Evolutionary conservation across 2,113 vertebrate genomes (phyloP).

Genomic region (Mungos mungo): DNA sequence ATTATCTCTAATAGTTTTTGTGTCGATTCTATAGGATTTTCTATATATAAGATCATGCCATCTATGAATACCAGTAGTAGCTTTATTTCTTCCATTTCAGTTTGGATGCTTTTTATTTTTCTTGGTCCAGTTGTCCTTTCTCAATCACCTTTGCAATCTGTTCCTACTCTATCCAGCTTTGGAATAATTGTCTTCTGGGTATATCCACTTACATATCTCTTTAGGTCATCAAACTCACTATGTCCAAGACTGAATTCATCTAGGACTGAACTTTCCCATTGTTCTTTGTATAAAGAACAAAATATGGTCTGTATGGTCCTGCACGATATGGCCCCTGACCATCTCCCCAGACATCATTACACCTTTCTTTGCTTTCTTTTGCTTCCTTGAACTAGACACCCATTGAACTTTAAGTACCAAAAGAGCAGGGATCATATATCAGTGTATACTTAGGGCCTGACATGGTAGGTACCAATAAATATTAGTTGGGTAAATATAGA

Average conservation of each 20-base stretch:
- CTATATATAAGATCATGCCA: not conserved
- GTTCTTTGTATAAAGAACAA: constrained; percentile 20
- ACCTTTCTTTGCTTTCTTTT: not conserved
- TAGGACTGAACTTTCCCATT: not conserved
- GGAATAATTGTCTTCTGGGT: not conserved
- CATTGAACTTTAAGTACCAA: not conserved
- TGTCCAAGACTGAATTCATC: not conserved
- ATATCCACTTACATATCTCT: not conserved
- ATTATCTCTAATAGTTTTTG: constrained; percentile 25
- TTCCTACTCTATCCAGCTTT: not conserved
- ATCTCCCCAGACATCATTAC: not conserved
- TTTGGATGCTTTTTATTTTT: not conserved
- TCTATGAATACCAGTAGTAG: not conserved
- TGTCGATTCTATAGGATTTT: not conserved
- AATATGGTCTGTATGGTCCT: not conserved
- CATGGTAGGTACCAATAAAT: not conserved
- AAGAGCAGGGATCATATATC: not conserved
- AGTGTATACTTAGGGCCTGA: not conserved
- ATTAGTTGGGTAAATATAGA: constrained; percentile 19
- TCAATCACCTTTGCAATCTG: not conserved
- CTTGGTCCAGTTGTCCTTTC: not conserved
- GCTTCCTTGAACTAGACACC: not conserved
- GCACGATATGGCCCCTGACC: not conserved
- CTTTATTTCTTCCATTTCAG: not conserved
- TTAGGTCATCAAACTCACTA: not conserved